Conservation (phyloP, 1,140 invertebrate species). For the Papilio glaucus region DNA sequence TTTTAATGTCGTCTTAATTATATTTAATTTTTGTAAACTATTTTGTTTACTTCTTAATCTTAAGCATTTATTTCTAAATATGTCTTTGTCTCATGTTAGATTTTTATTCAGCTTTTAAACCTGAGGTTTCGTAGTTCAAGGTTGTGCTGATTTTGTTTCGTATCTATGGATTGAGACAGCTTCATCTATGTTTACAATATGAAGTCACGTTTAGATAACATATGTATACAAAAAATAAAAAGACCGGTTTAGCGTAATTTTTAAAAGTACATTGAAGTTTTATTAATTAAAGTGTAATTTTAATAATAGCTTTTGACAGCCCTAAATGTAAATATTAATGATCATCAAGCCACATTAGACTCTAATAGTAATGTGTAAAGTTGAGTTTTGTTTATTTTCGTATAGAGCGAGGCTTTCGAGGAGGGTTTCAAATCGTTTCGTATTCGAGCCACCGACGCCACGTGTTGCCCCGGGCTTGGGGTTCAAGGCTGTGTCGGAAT, state of each 20-base stretch:
- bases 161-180: too few species aligned
- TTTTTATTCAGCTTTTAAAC: too few species aligned
- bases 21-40: too few species aligned
- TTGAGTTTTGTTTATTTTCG: conserved; percentile 50
- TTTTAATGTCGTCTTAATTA: too few species aligned
- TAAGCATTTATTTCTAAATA: too few species aligned
- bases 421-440: conserved; percentile 62
- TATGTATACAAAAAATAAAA: not conserved
- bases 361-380: conserved; percentile 49
- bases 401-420: conserved; percentile 55
- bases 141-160: too few species aligned
- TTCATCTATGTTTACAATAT: too few species aligned
- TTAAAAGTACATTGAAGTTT: not conserved
- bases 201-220: not conserved
- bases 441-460: conserved; percentile 62
- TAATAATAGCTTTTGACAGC: conserved; percentile 42
- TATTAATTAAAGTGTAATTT: conserved; percentile 32
- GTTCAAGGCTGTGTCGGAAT: conserved; percentile 63
- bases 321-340: conserved; percentile 53
- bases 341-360: conserved; percentile 49
- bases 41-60: too few species aligned
- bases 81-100: too few species aligned
- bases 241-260: not conserved
- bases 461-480: conserved; percentile 66
- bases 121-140: too few species aligned